Evolutionary conservation across 2,888 invertebrate genomes (phyloP), one percentile per base, ranked within the genome.

Genomic region (Zygothrica quintamaculata): DNA sequence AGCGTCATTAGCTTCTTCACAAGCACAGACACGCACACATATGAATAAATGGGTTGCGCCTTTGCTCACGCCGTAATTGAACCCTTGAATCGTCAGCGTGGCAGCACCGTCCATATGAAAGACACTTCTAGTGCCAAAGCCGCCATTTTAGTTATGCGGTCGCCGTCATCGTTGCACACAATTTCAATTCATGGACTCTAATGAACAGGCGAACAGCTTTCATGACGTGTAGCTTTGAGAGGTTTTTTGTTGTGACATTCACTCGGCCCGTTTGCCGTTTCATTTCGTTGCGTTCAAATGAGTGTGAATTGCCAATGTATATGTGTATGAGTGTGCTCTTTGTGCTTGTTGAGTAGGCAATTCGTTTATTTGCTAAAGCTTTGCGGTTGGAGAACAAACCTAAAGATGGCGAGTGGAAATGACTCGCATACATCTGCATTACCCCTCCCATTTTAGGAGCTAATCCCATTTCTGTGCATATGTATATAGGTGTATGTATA

Each of bases 101-200:
- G 7, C 12, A 34, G 42, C 46, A 50, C 44, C 33, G 50, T 31
- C 31, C 48, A 60, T 22, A 22, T 22, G 18, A 22, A 22, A 22
- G 18, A 9, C 6, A 37, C 37, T 33, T 43, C 61, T 62, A 55
- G 46, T 59, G 50, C 43, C 69, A 53, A 52, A 58, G 59, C 65
- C 56, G 36, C 58, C 58, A 74, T 69, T 51, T 73, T 66, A 18
- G 53, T 44, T 72, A 52, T 75, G 72, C 67, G 72, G 72, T 59
- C 74, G 73, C 76, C 67, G 74, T 64, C 73, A 76, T 73, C 77
- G 74, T 67, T 65, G 74, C 77, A 85, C 84, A 80, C 76, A 87
- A 88, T 89, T 90, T 89, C 87, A 89, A 89, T 90, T 89, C 90
- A 88, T 90, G 90, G 90, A 90, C 90, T 90, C 90, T 90, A 90